These are phyloP conservation scores for Bergia puertoricense DNA, from an alignment of 92 coral and sea anemone genomes.

Conservation along the genomic window DNA sequence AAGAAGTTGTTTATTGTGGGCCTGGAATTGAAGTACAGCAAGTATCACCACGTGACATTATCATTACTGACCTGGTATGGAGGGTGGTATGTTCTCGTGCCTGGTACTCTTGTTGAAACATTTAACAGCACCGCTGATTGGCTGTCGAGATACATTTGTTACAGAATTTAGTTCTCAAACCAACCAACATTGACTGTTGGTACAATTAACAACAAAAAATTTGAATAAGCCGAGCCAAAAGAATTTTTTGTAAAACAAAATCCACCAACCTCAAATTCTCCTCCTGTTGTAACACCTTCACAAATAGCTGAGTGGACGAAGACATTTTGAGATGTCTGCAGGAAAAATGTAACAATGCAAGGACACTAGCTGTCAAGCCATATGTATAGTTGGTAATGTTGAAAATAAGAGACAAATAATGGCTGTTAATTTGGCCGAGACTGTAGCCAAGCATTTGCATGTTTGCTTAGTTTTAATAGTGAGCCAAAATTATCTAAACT, in stretches of 20 bases:
- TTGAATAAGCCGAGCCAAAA: neutral
- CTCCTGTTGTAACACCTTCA: conserved; percentile 53
- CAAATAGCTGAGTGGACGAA: conserved; percentile 62
- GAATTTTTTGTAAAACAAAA: neutral
- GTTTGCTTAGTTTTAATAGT: too few species aligned
- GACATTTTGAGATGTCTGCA: conserved; percentile 63
- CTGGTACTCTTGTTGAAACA: conserved; percentile 56
- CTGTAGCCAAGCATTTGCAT: too few species aligned
- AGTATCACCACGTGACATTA: neutral
- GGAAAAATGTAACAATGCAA: neutral
- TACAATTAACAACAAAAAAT: neutral
- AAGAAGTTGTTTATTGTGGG: neutral
- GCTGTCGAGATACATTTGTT: conserved; percentile 38
- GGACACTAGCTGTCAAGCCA: neutral
- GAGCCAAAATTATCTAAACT: too few species aligned
- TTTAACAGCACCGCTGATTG: conserved; percentile 74
- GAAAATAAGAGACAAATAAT: too few species aligned
- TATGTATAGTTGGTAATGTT: too few species aligned
- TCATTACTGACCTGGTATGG: conserved; percentile 55
- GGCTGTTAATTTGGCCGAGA: too few species aligned
- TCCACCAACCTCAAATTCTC: conserved; percentile 67
- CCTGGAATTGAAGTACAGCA: neutral
- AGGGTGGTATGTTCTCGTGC: conserved; percentile 55
- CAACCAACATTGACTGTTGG: neutral
- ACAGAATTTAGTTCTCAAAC: neutral